phyloP scores from a whole-genome alignment of 2,888 invertebrate species.

The Abscondita cerata region DNA sequence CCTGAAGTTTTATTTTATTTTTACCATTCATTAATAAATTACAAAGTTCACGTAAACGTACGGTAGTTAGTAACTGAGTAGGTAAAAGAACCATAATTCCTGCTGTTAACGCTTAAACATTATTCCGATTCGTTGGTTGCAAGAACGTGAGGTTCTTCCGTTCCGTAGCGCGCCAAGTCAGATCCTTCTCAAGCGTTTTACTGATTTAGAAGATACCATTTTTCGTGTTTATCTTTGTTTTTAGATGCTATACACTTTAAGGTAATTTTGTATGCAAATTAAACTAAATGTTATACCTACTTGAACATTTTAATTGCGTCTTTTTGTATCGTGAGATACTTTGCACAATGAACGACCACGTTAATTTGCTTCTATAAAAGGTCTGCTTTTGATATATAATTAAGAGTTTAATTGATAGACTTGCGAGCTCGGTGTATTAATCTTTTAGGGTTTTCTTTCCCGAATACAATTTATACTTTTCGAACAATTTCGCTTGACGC shows the following conservation, averaged over 20 bases:
- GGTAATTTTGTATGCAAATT: conserved; percentile 15
- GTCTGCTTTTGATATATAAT: conserved; percentile 16
- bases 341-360: conserved; percentile 6
- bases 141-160: conserved; percentile 28
- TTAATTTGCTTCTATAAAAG: background rate
- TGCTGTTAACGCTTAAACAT: conserved; percentile 27
- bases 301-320: conserved; percentile 13
- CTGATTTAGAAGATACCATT: conserved; percentile 5
- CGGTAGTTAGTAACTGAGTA: background rate
- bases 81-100: conserved; percentile 21
- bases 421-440: background rate
- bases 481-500: no score
- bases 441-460: background rate
- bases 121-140: conserved; percentile 25
- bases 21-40: conserved; percentile 8
- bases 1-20: background rate
- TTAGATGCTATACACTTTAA: background rate
- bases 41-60: background rate
- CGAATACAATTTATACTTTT: no score
- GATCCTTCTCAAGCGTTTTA: conserved; percentile 16
- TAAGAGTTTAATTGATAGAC: conserved; percentile 16
- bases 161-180: conserved; percentile 16
- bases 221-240: conserved; percentile 8
- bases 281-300: conserved; percentile 1
- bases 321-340: conserved; percentile 13